Base-by-base conservation (phyloP, 1,140 invertebrate species). In the Listronotus bonariensis region DNA sequence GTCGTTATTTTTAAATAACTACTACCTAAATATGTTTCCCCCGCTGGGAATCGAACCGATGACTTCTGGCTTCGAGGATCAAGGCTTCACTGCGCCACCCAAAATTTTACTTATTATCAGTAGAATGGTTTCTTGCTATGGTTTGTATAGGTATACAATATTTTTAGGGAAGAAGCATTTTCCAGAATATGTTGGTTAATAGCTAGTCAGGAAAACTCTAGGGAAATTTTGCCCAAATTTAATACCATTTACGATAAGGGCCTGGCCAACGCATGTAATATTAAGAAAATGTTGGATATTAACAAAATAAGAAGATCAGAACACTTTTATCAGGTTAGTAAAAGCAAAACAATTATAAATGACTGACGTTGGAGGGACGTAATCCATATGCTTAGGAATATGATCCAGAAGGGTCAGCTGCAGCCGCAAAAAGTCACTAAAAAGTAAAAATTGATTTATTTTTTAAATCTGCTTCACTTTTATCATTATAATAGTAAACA, bases 101-200 rank as follows among this genome's bases (percentile, higher is more conserved):
- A n/a, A 26, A 26, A 26, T 26, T 26, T 26, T 26, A 5, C 5
- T 26, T 26, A 20, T 8, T 2, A 32, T 51, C 10, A 40, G 38
- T 14, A 40, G n/a, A 40, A 40, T 40, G 10, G 10, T 1, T 12
- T 10, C 10, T 10, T 7, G 1, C 1, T 40, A 40, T 31, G 15
- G 45, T 17, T 26, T 57, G 42, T 45, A 43, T 58, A 49, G 20
- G 6, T 36, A 18, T 43, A 12, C 6, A 14, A n/a, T 26, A n/a
- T 40, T 55, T 60, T 9, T 71, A 65, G 83, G 61, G 78, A 84
- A 42, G 83, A 85, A 76, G 82, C 81, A 9, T 68, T 81, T 43
- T 80, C 79, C 46, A 71, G 83, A 45, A 59, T 85, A 45, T 80
- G 81, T 68, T 84, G 82, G 81, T 66, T 84, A 8, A 68, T 85